These are phyloP conservation scores for Epinephelus moara DNA, from an alignment of 2,113 vertebrate species.

Conservation along the genomic window DNA sequence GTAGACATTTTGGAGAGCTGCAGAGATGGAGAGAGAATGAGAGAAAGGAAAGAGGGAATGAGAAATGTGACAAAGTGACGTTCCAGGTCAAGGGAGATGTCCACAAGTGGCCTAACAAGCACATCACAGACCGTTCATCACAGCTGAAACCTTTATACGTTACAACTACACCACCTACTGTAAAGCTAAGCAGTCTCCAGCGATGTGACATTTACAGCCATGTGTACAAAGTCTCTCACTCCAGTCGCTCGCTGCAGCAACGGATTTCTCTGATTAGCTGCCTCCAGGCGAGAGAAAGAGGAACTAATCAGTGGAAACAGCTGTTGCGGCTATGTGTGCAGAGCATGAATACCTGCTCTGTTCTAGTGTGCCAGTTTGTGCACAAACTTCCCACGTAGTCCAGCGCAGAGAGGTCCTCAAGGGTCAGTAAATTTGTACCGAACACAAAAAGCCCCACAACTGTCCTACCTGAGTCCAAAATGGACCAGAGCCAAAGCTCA, in stretches of 20 bases:
- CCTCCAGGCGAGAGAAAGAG: constrained; percentile 38
- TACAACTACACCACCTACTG: background rate
- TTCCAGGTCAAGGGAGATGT: background rate
- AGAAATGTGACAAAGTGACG: background rate
- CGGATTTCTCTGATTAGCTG: constrained; percentile 63
- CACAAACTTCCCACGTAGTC: constrained; percentile 24
- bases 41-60: constrained; percentile 1
- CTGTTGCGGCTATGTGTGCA: constrained; percentile 54
- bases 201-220: constrained; percentile 14
- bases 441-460: background rate
- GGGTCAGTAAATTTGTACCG: background rate
- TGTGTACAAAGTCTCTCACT: background rate
- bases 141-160: background rate
- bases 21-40: background rate
- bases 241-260: background rate
- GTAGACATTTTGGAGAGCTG: constrained; percentile 11
- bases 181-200: background rate
- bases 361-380: constrained; percentile 33
- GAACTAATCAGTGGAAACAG: constrained; percentile 75
- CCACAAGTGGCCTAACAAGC: background rate
- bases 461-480: background rate
- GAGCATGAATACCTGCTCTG: constrained; percentile 63
- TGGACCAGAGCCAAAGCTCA: background rate
- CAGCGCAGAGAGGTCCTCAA: background rate
- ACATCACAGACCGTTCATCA: constrained; percentile 24